phyloP scores from a whole-genome alignment of 2,888 invertebrate genomes.

The Aleiodes alternator region DNA sequence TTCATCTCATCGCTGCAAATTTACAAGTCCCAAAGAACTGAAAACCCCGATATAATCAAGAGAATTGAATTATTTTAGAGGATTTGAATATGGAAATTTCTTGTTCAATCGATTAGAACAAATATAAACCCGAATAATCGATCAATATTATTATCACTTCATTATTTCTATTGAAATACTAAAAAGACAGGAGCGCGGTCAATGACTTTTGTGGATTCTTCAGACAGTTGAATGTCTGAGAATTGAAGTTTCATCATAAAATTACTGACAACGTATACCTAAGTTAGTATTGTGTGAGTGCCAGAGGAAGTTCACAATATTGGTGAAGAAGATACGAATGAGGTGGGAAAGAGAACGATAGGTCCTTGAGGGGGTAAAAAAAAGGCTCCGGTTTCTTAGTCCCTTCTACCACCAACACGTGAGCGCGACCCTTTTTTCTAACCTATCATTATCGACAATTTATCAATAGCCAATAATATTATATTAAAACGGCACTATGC shows the following conservation, averaged over 20 bases:
- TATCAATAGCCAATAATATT: constrained; percentile 76
- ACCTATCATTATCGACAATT: constrained; percentile 76
- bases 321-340: constrained; percentile 37
- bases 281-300: constrained; percentile 4
- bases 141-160: too few relatives aligned
- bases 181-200: background rate
- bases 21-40: too few relatives aligned
- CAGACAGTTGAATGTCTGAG: background rate
- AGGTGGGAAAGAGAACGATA: constrained; percentile 44
- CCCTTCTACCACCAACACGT: constrained; percentile 47
- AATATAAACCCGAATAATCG: too few relatives aligned
- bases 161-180: too few relatives aligned
- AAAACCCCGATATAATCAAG: too few relatives aligned
- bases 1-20: too few relatives aligned
- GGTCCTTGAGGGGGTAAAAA: constrained; percentile 34
- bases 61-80: too few relatives aligned
- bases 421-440: constrained; percentile 59
- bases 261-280: background rate
- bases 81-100: too few relatives aligned
- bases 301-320: constrained; percentile 19
- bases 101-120: too few relatives aligned
- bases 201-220: constrained; percentile 49
- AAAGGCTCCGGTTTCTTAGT: constrained; percentile 44
- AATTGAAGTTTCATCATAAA: background rate
- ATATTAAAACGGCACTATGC: constrained; percentile 70